phyloP scores from a whole-genome alignment of 2,113 vertebrate species.

The Syngnathus scovelli region DNA sequence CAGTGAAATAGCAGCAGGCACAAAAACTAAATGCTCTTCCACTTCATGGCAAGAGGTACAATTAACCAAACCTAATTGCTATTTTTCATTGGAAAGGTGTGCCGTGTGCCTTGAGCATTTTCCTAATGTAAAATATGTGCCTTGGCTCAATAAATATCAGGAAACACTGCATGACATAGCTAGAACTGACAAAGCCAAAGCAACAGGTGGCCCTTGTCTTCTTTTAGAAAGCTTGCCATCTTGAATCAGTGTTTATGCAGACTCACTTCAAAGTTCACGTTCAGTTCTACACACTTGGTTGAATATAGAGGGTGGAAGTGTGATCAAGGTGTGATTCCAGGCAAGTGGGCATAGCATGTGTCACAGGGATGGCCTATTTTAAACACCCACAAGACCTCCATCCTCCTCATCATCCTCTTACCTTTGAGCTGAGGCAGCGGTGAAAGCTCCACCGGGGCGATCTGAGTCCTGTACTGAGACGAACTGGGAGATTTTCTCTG shows the following conservation, averaged over 20 bases:
- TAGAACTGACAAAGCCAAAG: conserved; percentile 1
- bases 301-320: background rate
- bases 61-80: background rate
- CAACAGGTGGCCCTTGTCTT: conserved; percentile 4
- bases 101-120: background rate
- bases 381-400: conserved; percentile 18
- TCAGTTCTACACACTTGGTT: conserved; percentile 2
- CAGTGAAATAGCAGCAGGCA: background rate
- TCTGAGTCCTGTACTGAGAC: conserved; percentile 88
- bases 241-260: background rate
- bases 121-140: background rate
- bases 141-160: background rate
- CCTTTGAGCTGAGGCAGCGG: conserved; percentile 93
- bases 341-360: conserved; percentile 5
- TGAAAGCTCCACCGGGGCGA: conserved; percentile 81
- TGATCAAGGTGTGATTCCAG: background rate
- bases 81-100: background rate
- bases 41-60: background rate
- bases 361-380: conserved; percentile 27
- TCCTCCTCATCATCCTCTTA: conserved; percentile 49
- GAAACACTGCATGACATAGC: background rate
- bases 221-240: background rate
- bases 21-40: background rate
- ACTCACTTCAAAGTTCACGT: background rate
- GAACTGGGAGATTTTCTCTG: conserved; percentile 92